Conservation (phyloP, 1,140 invertebrate species). For the Aricia agestis region DNA sequence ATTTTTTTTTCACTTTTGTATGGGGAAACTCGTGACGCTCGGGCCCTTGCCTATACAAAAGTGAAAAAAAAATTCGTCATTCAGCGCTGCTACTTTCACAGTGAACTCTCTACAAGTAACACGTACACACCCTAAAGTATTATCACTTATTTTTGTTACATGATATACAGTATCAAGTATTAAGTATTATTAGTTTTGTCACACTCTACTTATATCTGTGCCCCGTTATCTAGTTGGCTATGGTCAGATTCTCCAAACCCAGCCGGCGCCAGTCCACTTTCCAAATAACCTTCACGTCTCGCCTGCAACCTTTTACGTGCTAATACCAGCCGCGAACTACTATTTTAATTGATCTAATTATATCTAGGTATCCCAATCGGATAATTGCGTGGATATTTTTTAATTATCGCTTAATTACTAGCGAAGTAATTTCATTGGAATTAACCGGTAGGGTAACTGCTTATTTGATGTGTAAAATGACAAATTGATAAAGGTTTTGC, state of each 20-base stretch:
- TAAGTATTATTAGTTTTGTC: no score
- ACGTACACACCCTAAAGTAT: no score
- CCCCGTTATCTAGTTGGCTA: not conserved
- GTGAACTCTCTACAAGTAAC: no score
- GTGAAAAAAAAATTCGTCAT: no score
- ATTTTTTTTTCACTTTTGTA: no score
- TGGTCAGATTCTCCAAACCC: not conserved
- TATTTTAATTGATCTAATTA: conserved; percentile 41
- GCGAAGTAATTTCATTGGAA: not conserved
- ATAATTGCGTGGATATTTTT: conserved; percentile 8
- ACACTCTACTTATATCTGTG: no score
- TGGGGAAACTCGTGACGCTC: no score
- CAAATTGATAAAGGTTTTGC: no score
- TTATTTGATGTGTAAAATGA: not conserved
- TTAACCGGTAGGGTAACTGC: not conserved
- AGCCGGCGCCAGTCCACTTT: conserved; percentile 68
- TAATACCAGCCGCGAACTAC: conserved; percentile 40
- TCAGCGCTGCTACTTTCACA: no score
- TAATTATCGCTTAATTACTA: conserved; percentile 1
- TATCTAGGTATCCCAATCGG: conserved; percentile 24
- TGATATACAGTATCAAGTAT: no score
- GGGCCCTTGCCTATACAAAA: no score
- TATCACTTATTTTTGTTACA: no score
- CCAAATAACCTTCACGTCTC: conserved; percentile 71
- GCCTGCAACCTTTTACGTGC: conserved; percentile 71